A percentile compares a stretch with the other conserved stretches of the same genome.
These are phyloP conservation scores for Stictonetta naevosa DNA, from an alignment of 2,113 vertebrate genomes.

Conservation along the genomic window DNA sequence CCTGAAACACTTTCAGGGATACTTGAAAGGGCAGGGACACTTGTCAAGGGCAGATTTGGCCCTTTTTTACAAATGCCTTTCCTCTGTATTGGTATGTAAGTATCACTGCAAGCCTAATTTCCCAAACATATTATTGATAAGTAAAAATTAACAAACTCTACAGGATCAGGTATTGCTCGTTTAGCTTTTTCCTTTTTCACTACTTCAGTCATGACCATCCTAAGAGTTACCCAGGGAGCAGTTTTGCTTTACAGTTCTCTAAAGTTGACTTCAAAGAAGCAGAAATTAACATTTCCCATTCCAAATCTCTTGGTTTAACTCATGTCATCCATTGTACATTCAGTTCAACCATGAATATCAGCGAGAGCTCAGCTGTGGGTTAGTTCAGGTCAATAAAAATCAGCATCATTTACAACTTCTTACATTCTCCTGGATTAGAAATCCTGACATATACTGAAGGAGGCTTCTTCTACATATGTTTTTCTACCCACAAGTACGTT, in stretches of 20 bases:
- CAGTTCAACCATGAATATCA: background rate
- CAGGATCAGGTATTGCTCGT: background rate
- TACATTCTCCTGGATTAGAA: background rate
- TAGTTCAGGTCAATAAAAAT: background rate
- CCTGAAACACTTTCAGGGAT: background rate
- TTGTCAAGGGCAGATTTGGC: background rate
- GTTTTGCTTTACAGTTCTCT: background rate
- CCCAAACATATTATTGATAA: background rate
- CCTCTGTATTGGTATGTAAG: background rate
- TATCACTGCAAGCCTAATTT: background rate
- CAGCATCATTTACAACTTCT: background rate
- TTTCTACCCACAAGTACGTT: background rate
- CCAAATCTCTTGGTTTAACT: background rate
- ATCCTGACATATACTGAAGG: background rate
- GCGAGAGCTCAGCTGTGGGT: background rate
- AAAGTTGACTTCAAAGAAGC: slow-evolving; percentile 7
- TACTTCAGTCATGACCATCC: background rate
- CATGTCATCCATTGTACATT: background rate
- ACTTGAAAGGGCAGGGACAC: too few species aligned
- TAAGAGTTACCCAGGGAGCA: background rate
- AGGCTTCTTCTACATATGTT: background rate
- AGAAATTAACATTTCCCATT: background rate
- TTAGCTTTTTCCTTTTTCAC: background rate
- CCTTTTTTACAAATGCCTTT: background rate
- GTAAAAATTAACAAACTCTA: background rate